These are phyloP conservation scores for Apteryx mantelli DNA, from an alignment of 2,113 vertebrate species.

Conservation along the genomic window DNA sequence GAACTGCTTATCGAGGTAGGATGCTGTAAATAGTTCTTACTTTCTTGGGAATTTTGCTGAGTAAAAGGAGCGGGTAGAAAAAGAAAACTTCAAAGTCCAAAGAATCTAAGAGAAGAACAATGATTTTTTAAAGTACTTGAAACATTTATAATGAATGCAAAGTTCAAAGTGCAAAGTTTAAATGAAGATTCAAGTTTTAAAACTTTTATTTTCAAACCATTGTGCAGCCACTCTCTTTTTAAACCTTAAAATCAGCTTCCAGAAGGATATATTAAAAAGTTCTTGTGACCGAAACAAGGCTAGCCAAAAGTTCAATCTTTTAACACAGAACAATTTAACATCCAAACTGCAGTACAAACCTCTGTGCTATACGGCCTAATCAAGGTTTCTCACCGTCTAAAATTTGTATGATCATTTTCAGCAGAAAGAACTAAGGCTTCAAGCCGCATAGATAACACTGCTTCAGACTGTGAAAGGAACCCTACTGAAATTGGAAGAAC, in stretches of 20 bases:
- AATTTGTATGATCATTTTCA: neutral
- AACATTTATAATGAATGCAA: neutral
- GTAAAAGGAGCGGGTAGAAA: neutral
- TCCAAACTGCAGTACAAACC: neutral
- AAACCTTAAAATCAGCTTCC: neutral
- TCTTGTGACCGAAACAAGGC: neutral
- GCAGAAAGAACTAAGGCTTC: neutral
- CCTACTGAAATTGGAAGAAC: neutral
- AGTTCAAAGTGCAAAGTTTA: neutral
- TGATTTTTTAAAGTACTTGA: neutral
- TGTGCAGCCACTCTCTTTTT: neutral
- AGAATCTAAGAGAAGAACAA: neutral
- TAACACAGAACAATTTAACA: neutral
- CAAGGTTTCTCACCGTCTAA: neutral
- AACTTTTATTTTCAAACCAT: neutral
- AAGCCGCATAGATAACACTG: neutral
- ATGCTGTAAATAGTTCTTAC: neutral
- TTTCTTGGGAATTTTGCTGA: neutral
- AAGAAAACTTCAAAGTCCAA: accelerated
- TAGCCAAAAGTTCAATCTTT: neutral
- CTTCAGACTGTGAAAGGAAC: neutral
- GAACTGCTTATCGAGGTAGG: neutral
- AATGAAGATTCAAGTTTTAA: neutral
- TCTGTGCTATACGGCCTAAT: neutral
- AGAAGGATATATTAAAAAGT: neutral